Evolutionary conservation across 2,113 vertebrate species (phyloP), one percentile per base, ranked within the genome.

Genomic region (Chaetodon trifascialis): DNA sequence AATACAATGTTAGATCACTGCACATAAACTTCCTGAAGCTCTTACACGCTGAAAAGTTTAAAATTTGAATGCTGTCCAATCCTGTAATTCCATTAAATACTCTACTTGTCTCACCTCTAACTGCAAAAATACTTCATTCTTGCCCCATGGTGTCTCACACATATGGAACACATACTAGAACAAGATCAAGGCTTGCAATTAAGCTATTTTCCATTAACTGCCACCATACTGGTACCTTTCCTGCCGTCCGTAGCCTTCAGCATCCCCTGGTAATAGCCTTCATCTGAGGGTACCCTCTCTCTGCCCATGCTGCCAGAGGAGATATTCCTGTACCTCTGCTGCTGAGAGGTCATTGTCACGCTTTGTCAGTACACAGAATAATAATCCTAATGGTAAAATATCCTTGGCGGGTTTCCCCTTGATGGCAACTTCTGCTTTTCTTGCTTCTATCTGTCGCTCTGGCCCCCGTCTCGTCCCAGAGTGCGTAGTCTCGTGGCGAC

Each of bases 191-290:
- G 42, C 30, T 66, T 34, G 38, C 17, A 73, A 78, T 54, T 10
- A n/a, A 66, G 60, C 44, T 11, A 5, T n/a, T 84, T 76, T 51
- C 51, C 60, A 19, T 42, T 25, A 64, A 79, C 4, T 56, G 46
- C 54, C 42, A 9, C 40, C 60, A 73, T 68, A 78, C 66, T 75
- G 42, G 36, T 95, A 96, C 95, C 95, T 96, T 95, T 96, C 71
- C 95, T 94, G 69, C 90, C 94, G 42, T 96, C 95, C 73, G 11
- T 92, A n/a, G 95, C 85, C 89, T 94, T 96, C 76, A 96, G 94
- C 95, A 94, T 94, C 84, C 94, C 95, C 83, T 94, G 95, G 90
- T 94, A 95, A 80, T 90, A 92, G 21, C 74, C 86, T 0, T 96
- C 95, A 1, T 96, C 95, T 47, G 95, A 96, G 73, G 91, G 76